Evolutionary conservation across 2,113 vertebrate species (phyloP), one percentile per base, ranked within the genome.

Genomic region (Notarius quadriscutis): DNA sequence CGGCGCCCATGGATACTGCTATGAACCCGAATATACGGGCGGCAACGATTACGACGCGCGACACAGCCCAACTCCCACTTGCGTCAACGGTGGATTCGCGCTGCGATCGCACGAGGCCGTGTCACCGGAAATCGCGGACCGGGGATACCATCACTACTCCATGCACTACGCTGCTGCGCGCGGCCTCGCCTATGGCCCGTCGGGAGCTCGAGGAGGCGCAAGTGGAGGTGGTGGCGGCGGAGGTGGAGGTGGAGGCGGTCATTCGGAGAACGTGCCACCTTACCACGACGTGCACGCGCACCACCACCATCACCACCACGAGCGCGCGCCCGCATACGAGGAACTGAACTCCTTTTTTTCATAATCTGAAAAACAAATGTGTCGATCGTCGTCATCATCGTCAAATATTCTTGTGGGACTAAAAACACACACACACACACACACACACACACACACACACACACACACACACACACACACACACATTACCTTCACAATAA

Each of bases 271-370:
- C 95, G 96, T 98, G 90, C 96, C 97, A 93, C 97, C 98, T 89
- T 99, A 99, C 93, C 95, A 95, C 74, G 98, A 99, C 91, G 95
- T 95, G 95, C 97, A 97, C 93, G 93, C 96, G 93, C 97, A 98
- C 91, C 97, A 98, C 91, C 83, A 84, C 50, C 97, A 98, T 81
- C 83, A 98, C 83, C 83, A 85, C 57, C 97, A 98, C 83, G 97
- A 99, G 90, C 94, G 97, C 93, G 96, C 96, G 84, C 96, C 97
- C 15, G 95, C 96, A 90, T 99, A 99, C 75, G 98, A 99, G 94
- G 98, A 99, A 93, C 96, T 99, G 92, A 98, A 99, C 90, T 97
- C 98, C 77, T 99, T 99, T 96, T 85, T 99, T 98, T 96, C 98
- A 98, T 94, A 99, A 97, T 92, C 98, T 95, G 84, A 5, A 67